phyloP scores from a whole-genome alignment of 1,140 invertebrate species.

The Drosophila pruinosa region DNA sequence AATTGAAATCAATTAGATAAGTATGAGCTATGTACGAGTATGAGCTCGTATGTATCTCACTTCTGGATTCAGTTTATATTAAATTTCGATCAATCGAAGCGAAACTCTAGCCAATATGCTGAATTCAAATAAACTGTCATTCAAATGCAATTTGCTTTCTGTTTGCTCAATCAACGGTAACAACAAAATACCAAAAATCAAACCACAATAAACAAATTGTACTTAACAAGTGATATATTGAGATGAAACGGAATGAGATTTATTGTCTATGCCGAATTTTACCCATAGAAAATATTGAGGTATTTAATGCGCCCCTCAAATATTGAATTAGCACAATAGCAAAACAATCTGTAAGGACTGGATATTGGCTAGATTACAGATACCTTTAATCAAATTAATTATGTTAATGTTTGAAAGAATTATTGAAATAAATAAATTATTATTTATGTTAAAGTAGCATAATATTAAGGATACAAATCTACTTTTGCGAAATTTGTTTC shows the following conservation, averaged over 20 bases:
- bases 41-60: too few species aligned
- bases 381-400: too few species aligned
- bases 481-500: too few species aligned
- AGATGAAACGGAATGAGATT: neutral
- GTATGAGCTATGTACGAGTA: too few species aligned
- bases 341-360: neutral
- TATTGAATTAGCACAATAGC: conserved; percentile 39
- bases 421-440: too few species aligned
- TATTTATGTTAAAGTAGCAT: too few species aligned
- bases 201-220: conserved; percentile 39
- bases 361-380: neutral
- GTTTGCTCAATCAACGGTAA: conserved; percentile 58
- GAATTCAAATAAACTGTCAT: conserved; percentile 63
- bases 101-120: conserved; percentile 7
- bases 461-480: too few species aligned
- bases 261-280: neutral
- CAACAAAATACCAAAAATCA: conserved; percentile 51
- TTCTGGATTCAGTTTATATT: conserved; percentile 10
- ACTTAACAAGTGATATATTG: neutral
- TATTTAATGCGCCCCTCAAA: conserved; percentile 73
- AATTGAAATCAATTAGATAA: conserved; percentile 64
- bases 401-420: too few species aligned
- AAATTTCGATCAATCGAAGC: neutral
- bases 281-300: conserved; percentile 62
- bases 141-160: conserved; percentile 72